Evolutionary conservation across 2,888 invertebrate genomes (phyloP).

Genomic region (Mylabris sibirica): DNA sequence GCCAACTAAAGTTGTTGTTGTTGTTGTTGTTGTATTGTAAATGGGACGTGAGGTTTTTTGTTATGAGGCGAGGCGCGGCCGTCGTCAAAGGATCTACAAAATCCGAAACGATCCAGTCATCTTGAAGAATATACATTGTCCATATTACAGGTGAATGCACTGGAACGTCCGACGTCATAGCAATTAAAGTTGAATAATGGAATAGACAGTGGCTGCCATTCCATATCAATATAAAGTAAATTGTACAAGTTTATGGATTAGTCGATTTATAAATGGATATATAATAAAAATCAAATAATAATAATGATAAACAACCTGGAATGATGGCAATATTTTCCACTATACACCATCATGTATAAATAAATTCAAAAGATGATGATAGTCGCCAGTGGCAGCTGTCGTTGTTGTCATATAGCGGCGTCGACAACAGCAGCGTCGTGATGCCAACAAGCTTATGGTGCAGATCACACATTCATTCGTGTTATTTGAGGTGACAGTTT

Average conservation of each 20-base stretch:
- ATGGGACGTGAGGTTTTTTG: constrained; percentile 30
- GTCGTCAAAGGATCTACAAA: constrained; percentile 31
- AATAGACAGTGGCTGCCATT: constrained; percentile 44
- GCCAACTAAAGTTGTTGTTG: neutral
- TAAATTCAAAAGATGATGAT: constrained; percentile 2
- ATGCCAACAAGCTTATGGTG: constrained; percentile 43
- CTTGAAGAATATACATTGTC: constrained; percentile 35
- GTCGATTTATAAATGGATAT: constrained; percentile 34
- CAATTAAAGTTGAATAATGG: constrained; percentile 47
- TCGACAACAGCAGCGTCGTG: constrained; percentile 40
- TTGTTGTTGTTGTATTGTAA: constrained; percentile 12
- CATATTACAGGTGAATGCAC: constrained; percentile 42
- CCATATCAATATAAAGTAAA: constrained; percentile 38
- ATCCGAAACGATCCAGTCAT: constrained; percentile 34
- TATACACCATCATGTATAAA: neutral
- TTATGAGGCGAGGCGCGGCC: constrained; percentile 31
- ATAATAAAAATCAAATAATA: constrained; percentile 36
- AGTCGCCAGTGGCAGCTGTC: constrained; percentile 39
- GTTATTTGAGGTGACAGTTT: constrained; percentile 34
- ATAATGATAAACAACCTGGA: constrained; percentile 38
- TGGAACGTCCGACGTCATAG: constrained; percentile 43
- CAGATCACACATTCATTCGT: constrained; percentile 38
- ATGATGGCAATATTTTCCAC: constrained; percentile 24
- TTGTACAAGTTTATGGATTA: constrained; percentile 43
- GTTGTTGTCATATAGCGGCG: constrained; percentile 35